These are phyloP conservation scores for Triplophysa rosa DNA, from an alignment of 2,113 vertebrate species.

Conservation along the genomic window DNA sequence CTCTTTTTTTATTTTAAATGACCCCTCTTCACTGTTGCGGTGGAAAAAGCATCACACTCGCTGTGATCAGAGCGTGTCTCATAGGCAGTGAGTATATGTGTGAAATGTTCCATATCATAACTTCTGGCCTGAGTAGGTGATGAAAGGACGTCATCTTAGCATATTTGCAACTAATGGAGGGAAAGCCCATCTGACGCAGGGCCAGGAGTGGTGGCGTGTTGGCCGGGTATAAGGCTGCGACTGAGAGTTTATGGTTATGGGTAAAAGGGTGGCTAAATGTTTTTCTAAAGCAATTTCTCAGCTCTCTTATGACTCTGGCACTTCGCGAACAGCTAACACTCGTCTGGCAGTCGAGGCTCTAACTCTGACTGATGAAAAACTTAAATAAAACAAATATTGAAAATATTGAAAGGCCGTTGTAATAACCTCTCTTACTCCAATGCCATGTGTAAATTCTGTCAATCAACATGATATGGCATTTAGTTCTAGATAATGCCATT, in stretches of 20 bases:
- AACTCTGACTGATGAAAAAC: not conserved
- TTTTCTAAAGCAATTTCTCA: conserved; percentile 24
- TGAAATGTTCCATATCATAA: conserved; percentile 58
- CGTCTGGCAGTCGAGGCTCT: not conserved
- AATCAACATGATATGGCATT: not conserved
- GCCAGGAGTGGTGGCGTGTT: conserved; percentile 29
- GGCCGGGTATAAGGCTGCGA: conserved; percentile 1
- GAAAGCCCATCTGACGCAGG: conserved; percentile 32
- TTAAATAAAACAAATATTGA: not conserved
- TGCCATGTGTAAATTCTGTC: not conserved
- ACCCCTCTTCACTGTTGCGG: conserved; percentile 1
- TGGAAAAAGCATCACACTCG: conserved; percentile 44
- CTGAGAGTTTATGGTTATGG: conserved; percentile 24
- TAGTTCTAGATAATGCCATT: not conserved
- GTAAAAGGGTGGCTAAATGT: conserved; percentile 15
- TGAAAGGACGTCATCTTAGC: conserved; percentile 46
- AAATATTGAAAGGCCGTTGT: conserved; percentile 2
- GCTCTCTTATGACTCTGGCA: conserved; percentile 28
- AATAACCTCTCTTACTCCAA: not conserved
- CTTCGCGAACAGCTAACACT: conserved; percentile 8
- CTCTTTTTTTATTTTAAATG: not conserved
- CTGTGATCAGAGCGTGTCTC: conserved; percentile 35
- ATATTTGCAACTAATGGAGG: conserved; percentile 48
- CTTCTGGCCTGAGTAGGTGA: conserved; percentile 51
- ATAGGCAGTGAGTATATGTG: conserved; percentile 28